Percentiles rank a stretch among this genome's conserved stretches.
These are phyloP conservation scores for Leptopilina clavipes DNA, from an alignment of 1,140 invertebrate species.

Conservation along the genomic window DNA sequence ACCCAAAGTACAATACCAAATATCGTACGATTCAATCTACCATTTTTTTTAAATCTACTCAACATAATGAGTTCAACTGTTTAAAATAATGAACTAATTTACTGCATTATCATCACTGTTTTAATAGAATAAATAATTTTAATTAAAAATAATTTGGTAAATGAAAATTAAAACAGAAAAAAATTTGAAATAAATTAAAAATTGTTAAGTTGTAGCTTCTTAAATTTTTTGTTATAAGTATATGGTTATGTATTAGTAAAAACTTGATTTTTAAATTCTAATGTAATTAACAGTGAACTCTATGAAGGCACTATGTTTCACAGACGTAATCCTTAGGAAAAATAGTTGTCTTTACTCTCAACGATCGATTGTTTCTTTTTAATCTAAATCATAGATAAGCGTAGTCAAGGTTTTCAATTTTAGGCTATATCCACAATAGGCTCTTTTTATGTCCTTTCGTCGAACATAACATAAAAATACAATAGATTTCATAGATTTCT, in stretches of 20 bases:
- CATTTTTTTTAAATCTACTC: background rate
- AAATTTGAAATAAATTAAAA: background rate
- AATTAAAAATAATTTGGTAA: background rate
- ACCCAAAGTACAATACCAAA: background rate
- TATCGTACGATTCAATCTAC: background rate
- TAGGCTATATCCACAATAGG: too few relatives aligned
- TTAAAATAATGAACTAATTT: background rate
- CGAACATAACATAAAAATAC: too few relatives aligned
- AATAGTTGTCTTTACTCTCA: conserved; percentile 16
- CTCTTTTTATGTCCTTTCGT: too few relatives aligned
- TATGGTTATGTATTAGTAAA: conserved; percentile 16
- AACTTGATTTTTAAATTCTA: too few relatives aligned
- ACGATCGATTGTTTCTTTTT: background rate
- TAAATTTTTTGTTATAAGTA: too few relatives aligned
- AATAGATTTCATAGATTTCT: too few relatives aligned
- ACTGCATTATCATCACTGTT: background rate
- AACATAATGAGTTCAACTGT: background rate
- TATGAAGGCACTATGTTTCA: conserved; percentile 63
- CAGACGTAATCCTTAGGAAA: conserved; percentile 49
- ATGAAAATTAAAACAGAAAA: background rate
- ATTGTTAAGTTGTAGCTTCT: too few relatives aligned
- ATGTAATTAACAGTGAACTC: conserved; percentile 54
- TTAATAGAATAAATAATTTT: too few relatives aligned
- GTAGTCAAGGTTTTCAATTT: background rate
- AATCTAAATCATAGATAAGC: conserved; percentile 20